Percentiles rank a stretch among this genome's conserved stretches.
phyloP scores from a whole-genome alignment of 2,888 invertebrate genomes.

The Apoderus coryli region DNA sequence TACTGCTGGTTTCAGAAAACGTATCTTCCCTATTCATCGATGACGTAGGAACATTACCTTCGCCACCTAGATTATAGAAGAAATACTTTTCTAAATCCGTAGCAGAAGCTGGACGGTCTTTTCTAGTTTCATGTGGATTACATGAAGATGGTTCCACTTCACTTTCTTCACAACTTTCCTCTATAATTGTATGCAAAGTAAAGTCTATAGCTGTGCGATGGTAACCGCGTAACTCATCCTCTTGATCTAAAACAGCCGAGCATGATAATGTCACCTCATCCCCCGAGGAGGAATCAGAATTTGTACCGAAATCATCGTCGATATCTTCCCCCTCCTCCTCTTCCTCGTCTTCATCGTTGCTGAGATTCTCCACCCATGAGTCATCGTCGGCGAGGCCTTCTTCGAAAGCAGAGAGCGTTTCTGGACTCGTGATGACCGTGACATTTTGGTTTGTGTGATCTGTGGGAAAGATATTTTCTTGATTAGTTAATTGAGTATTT shows the following conservation, averaged over 20 bases:
- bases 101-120: constrained; percentile 55
- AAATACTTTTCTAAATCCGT: constrained; percentile 85
- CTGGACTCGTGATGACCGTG: constrained; percentile 53
- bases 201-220: constrained; percentile 74
- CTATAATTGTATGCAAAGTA: constrained; percentile 82
- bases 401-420: constrained; percentile 60
- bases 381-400: constrained; percentile 83
- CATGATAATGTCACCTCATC: constrained; percentile 45
- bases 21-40: constrained; percentile 42
- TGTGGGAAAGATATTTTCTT: too few relatives aligned
- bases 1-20: constrained; percentile 71
- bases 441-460: too few relatives aligned
- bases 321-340: constrained; percentile 39
- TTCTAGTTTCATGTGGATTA: constrained; percentile 38
- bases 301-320: constrained; percentile 33
- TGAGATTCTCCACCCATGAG: constrained; percentile 82
- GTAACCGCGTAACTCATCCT: constrained; percentile 71
- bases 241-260: constrained; percentile 47
- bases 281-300: constrained; percentile 49
- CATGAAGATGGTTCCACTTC: constrained; percentile 53
- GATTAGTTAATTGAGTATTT: too few relatives aligned
- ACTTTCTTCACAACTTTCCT: constrained; percentile 90
- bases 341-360: constrained; percentile 58
- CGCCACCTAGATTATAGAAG: constrained; percentile 73
- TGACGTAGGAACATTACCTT: constrained; percentile 38